Conservation (phyloP, 2,888 invertebrate species). For the Plagodis dolabraria region DNA sequence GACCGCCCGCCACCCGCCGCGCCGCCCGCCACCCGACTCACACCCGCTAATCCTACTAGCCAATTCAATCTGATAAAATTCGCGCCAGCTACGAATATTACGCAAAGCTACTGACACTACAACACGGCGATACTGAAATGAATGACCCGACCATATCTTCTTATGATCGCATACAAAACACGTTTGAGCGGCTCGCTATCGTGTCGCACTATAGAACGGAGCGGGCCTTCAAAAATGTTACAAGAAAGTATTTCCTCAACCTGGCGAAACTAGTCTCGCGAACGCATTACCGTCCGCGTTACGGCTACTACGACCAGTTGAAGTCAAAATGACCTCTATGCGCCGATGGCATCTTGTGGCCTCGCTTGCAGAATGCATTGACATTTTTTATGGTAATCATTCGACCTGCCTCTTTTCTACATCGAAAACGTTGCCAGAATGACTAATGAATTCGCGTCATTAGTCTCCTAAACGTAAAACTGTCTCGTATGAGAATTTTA, state of each 20-base stretch:
- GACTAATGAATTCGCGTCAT: conserved; percentile 78
- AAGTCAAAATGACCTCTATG: conserved; percentile 85
- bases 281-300: conserved; percentile 82
- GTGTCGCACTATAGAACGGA: conserved; percentile 66
- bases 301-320: conserved; percentile 83
- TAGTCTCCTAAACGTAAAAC: conserved; percentile 65
- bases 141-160: conserved; percentile 71
- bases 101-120: conserved; percentile 79
- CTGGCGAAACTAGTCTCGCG: conserved; percentile 83
- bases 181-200: conserved; percentile 57
- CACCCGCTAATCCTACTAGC: conserved; percentile 80
- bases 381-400: conserved; percentile 82
- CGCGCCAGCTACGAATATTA: conserved; percentile 84
- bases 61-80: conserved; percentile 84
- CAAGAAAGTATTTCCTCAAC: conserved; percentile 84
- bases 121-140: conserved; percentile 77
- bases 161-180: conserved; percentile 64
- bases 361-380: conserved; percentile 80
- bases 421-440: conserved; percentile 77
- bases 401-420: conserved; percentile 67
- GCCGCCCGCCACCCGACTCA: conserved; percentile 56
- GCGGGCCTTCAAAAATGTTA: conserved; percentile 65
- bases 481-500: conserved; percentile 68
- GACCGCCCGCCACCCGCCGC: conserved; percentile 63
- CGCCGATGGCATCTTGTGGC: conserved; percentile 81